Percentiles rank a stretch among this genome's conserved stretches.
phyloP scores from a whole-genome alignment of 2,888 invertebrate species.

The Incurvaria masculella region DNA sequence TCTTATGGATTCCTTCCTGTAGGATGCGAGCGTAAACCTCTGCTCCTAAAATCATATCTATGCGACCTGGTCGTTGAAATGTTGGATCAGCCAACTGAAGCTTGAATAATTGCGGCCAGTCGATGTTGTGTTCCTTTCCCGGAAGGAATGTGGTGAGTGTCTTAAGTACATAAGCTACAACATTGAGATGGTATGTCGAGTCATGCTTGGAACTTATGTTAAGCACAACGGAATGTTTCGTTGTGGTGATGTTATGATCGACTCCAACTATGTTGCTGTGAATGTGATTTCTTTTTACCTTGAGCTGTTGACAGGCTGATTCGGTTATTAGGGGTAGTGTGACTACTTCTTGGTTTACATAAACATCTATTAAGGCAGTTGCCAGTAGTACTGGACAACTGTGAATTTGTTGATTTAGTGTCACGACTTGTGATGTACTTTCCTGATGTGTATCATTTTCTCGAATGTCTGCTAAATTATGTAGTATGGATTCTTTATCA shows the following conservation, averaged over 20 bases:
- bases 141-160: slow-evolving; percentile 8
- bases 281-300: slow-evolving; percentile 12
- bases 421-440: no score
- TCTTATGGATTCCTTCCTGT: not conserved
- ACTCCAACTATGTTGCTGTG: slow-evolving; percentile 16
- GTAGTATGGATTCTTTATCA: no score
- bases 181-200: slow-evolving; percentile 2
- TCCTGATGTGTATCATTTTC: no score
- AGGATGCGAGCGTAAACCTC: not conserved
- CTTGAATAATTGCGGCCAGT: not conserved
- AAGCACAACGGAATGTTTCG: slow-evolving; percentile 14
- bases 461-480: no score
- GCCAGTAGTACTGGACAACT: slow-evolving; percentile 1
- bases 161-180: slow-evolving; percentile 14
- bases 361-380: slow-evolving; percentile 13
- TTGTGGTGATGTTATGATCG: slow-evolving; percentile 11
- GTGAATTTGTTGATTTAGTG: not conserved
- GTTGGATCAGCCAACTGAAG: not conserved
- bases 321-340: slow-evolving; percentile 17
- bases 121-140: not conserved
- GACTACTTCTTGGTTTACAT: slow-evolving; percentile 11
- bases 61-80: not conserved
- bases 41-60: not conserved
- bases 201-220: slow-evolving; percentile 1
- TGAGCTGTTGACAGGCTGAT: slow-evolving; percentile 14